Base-by-base conservation (phyloP, 2,888 invertebrate species). In the Stomorhina lunata region DNA sequence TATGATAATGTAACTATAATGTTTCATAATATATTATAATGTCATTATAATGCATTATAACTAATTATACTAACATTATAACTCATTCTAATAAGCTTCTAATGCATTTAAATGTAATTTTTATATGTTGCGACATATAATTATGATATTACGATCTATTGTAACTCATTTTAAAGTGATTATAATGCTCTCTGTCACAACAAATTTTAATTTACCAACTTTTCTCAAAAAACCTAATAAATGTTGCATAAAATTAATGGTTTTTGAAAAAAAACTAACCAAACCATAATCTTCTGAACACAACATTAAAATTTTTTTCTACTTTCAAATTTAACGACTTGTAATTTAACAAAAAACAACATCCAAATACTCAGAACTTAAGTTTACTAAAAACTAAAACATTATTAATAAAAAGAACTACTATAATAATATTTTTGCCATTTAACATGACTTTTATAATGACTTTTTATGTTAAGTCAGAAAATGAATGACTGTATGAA, bases 201-300 rank as follows among this genome's bases (percentile, higher is more conserved):
- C n/a, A n/a, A n/a, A n/a, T n/a, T n/a, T 25, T 50, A 17, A n/a
- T n/a, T 25, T 50, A 32, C 15, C 17, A n/a, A 10, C 10, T 20
- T 48, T 55, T 10, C 15, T 32, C 9, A 50, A 61, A n/a, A 7
- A 20, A 29, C 25, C 27, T 17, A 78, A 29, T 59, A 66, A 79
- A 25, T 72, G 72, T 72, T 22, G 34, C 57, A 66, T 66, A 57
- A 72, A 79, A 72, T 66, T 72, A 66, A 72, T 79, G 57, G n/a
- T n/a, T n/a, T 65, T 50, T 10, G 50, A 72, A 79, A 40, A 66
- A 71, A 79, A 66, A 50, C 65, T n/a, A n/a, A n/a, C n/a, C n/a
- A n/a, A 40, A 59, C 66, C 72, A 72, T 79, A 59, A 72, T 34
- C 32, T 4, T 53, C 2, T 15, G 15, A 32, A 68, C 17, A 12